phyloP scores from a whole-genome alignment of 2,113 vertebrate genomes.

The Psammodynastes pulverulentus region DNA sequence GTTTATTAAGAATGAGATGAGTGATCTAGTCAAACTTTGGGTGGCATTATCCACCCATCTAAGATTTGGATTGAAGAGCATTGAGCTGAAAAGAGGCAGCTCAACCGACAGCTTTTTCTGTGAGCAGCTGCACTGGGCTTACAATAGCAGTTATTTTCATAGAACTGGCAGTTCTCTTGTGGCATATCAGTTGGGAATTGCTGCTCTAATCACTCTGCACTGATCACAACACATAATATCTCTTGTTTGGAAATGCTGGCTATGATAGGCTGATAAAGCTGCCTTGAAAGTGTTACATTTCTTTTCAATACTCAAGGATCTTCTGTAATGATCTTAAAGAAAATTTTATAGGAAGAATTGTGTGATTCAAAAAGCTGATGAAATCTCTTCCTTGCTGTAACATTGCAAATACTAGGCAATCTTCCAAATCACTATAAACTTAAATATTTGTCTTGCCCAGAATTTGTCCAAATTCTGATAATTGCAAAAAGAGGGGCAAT shows the following conservation, averaged over 20 bases:
- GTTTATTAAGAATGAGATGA: neutral
- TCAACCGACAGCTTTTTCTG: neutral
- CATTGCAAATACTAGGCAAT: neutral
- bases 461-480: neutral
- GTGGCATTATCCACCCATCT: neutral
- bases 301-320: neutral
- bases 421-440: neutral
- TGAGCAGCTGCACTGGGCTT: neutral
- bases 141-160: neutral
- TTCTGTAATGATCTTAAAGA: neutral
- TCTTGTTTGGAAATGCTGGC: neutral
- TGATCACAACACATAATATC: neutral
- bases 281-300: neutral
- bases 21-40: neutral
- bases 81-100: neutral
- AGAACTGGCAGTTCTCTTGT: neutral
- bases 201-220: neutral
- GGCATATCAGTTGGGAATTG: neutral
- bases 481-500: neutral
- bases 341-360: neutral
- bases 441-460: neutral
- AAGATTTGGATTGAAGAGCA: neutral
- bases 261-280: neutral
- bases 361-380: neutral
- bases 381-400: neutral